Evolutionary conservation across 2,113 vertebrate species (phyloP), one percentile per base, ranked within the genome.

Genomic region (Thryonomys swinderianus): DNA sequence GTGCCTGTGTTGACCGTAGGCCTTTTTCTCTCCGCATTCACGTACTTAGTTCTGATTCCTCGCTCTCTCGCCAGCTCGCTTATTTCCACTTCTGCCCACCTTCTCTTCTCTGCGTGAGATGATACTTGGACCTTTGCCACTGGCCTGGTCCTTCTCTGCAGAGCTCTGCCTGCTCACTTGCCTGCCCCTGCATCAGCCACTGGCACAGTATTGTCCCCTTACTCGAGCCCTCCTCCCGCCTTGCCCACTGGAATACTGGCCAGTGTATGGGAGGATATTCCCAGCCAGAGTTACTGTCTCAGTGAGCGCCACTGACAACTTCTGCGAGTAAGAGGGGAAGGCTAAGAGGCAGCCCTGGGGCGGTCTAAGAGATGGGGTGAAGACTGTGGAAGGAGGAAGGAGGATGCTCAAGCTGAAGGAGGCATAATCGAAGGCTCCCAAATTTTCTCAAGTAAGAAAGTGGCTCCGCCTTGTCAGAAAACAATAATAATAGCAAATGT

Each of bases 61-160:
- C 8, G n/a, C 13, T 37, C 61, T 34, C 61, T 53, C 34, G 3
- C 2, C 23, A 61, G 16, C 55, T 67, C 7, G 23, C 30, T 82
- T 45, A 7, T 21, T 3, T 30, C 1, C 1, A 0, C 0, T 11
- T 13, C 23, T 2, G 21, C 16, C 25, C 3, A 3, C 55, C 27
- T 69, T 5, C 61, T 88, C 32, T 32, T 32, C 27, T 42, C 37
- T 21, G 51, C 27, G 9, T 21, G 42, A 0, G 1, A 17, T 5
- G 12, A 12, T 0, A 32, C 45, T 78, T 27, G 16, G n/a, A 7
- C 21, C 17, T 61, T 34, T 34, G 67, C 37, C 8, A 1, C 32
- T 10, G 4, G 23, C 32, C 4, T 0, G 0, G 13, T 10, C 11
- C n/a, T 42, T 66, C 18, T 73, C 10, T 0, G 82, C 3, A 21